phyloP scores from a whole-genome alignment of 2,113 vertebrate species.

The Grammomys surdaster region DNA sequence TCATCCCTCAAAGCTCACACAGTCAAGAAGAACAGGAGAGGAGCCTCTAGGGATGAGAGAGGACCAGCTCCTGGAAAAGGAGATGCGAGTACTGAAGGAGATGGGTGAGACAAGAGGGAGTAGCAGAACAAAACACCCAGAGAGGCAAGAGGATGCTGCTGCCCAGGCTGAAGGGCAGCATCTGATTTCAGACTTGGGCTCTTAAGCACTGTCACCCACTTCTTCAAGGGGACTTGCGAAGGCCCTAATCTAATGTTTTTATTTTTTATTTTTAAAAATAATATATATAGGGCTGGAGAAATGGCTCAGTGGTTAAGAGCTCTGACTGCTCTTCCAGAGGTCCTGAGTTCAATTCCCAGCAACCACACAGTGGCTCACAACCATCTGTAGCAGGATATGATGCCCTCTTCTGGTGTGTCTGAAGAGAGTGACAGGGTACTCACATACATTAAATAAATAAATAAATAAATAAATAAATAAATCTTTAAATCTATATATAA shows the following conservation, averaged over 20 bases:
- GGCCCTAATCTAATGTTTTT: background rate
- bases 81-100: background rate
- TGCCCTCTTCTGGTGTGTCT: too few species aligned
- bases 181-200: background rate
- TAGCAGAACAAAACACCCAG: background rate
- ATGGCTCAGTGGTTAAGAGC: too few species aligned
- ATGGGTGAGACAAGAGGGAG: too few species aligned
- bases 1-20: background rate
- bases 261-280: background rate
- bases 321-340: too few species aligned
- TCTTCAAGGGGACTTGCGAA: background rate
- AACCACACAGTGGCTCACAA: too few species aligned
- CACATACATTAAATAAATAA: too few species aligned
- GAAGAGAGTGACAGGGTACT: too few species aligned
- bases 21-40: background rate
- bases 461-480: too few species aligned
- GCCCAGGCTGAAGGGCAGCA: background rate
- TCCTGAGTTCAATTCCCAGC: too few species aligned
- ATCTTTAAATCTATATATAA: background rate
- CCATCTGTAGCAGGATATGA: too few species aligned
- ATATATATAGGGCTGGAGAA: too few species aligned
- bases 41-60: background rate
- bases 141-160: background rate
- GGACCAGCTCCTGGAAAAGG: background rate
- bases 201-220: background rate